Base-by-base conservation (phyloP, 2,888 invertebrate species). In the Malacosoma neustria region DNA sequence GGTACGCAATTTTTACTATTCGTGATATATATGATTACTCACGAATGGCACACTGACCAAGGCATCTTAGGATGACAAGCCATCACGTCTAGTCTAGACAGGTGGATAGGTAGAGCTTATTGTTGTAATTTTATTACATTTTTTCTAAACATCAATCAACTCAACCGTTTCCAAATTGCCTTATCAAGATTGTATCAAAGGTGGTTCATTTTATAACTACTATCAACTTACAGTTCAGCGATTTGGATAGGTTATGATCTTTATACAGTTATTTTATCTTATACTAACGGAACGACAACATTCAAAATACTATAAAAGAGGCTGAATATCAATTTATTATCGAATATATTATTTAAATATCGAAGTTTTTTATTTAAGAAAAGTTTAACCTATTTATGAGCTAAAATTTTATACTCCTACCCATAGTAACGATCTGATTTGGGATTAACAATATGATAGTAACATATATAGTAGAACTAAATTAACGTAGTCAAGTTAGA, bases 41-140 rank as follows among this genome's bases (percentile, higher is more conserved):
- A 68, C 65, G 69, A 58, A 55, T 61, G 69, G 61, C 74, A 70
- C 51, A 72, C 72, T 74, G 66, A 72, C 72, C 72, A 67, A 47
- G 58, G 57, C 53, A 54, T 46, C 57, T 54, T 51, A 50, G 57
- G 48, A 57, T 58, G 64, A 66, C 62, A 54, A 61, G 58, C 54
- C 63, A 57, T 55, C 56, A 49, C 48, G 56, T 56, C 59, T 54
- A 51, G 54, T 48, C 55, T 43, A 39, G 49, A 51, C 48, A 51
- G 36, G 43, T 45, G 44, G 42, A 11, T 29, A 29, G 7, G 11
- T 34, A 34, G n/a, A 33, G 15, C 3, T 22, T 3, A 7, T 22
- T 22, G 22, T 5, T 4, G 22, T 9, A 9, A 7, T 22, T 5
- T 5, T 22, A 3, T 22, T 1, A 5, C 5, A 22, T 22, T 22